These are phyloP conservation scores for Eueremaeus valkanovi DNA, from an alignment of 2,888 invertebrate genomes.

Conservation along the genomic window DNA sequence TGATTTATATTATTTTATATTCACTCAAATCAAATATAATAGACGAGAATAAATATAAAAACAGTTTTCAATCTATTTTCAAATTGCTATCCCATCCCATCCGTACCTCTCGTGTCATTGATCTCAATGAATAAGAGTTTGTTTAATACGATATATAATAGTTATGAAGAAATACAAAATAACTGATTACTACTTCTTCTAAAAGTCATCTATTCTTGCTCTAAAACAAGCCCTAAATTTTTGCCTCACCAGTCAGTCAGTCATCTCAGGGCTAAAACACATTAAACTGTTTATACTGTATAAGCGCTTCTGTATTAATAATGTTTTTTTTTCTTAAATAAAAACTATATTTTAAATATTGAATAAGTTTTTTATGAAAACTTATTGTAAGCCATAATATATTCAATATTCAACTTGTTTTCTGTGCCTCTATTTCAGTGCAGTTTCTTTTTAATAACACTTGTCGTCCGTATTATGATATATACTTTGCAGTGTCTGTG, in stretches of 20 bases:
- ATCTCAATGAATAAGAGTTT: neutral
- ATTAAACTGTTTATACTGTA: neutral
- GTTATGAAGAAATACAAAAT: neutral
- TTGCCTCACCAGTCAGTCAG: neutral
- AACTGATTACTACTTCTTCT: neutral
- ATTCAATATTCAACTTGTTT: neutral
- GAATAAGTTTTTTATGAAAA: slow-evolving; percentile 12
- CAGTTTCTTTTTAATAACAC: slow-evolving; percentile 2
- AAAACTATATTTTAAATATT: neutral
- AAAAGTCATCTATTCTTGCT: no score
- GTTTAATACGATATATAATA: slow-evolving; percentile 24
- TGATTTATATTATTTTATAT: neutral
- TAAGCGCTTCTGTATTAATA: neutral
- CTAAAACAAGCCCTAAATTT: neutral
- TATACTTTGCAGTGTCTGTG: no score
- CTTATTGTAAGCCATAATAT: no score
- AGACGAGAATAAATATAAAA: neutral
- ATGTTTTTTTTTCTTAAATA: neutral
- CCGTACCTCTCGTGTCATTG: neutral
- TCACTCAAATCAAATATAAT: neutral
- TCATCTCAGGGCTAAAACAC: neutral
- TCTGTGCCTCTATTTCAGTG: neutral
- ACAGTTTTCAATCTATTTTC: neutral
- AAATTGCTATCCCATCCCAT: neutral
- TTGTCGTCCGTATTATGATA: neutral